Evolutionary conservation across 2,113 vertebrate genomes (phyloP).

Genomic region (Hemiscyllium ocellatum): DNA sequence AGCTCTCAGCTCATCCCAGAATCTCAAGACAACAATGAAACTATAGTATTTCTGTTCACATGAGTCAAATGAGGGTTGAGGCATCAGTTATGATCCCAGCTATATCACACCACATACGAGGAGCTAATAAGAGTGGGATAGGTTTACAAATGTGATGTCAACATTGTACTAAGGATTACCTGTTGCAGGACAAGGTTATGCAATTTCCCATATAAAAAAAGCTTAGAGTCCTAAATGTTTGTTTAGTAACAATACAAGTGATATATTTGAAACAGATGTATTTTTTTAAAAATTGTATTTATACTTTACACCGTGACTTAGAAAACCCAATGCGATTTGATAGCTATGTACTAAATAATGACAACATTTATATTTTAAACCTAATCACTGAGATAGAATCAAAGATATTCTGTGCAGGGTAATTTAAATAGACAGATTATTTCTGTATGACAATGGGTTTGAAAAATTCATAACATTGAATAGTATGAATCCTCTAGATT

Average conservation of each 20-base stretch:
- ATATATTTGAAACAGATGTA: slow-evolving; percentile 13
- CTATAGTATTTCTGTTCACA: background rate
- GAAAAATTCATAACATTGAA: slow-evolving; percentile 11
- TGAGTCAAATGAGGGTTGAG: background rate
- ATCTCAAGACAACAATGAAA: background rate
- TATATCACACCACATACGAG: background rate
- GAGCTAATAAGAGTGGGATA: background rate
- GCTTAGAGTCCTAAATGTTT: background rate
- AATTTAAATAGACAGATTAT: background rate
- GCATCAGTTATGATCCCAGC: background rate
- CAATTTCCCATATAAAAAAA: background rate
- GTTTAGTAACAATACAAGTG: background rate
- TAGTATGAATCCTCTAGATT: background rate
- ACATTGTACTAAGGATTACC: background rate
- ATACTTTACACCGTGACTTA: background rate
- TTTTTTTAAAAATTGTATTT: background rate
- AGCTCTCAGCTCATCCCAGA: background rate
- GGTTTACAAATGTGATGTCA: background rate
- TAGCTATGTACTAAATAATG: slow-evolving; percentile 14
- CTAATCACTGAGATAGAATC: slow-evolving; percentile 20
- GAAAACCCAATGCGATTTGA: slow-evolving; percentile 9
- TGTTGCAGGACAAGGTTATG: too few relatives aligned
- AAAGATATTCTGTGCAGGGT: background rate
- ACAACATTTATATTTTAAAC: background rate
- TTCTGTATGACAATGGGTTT: background rate